phyloP scores from a whole-genome alignment of 2,113 vertebrate genomes.

The Pomatorhinus ruficollis region DNA sequence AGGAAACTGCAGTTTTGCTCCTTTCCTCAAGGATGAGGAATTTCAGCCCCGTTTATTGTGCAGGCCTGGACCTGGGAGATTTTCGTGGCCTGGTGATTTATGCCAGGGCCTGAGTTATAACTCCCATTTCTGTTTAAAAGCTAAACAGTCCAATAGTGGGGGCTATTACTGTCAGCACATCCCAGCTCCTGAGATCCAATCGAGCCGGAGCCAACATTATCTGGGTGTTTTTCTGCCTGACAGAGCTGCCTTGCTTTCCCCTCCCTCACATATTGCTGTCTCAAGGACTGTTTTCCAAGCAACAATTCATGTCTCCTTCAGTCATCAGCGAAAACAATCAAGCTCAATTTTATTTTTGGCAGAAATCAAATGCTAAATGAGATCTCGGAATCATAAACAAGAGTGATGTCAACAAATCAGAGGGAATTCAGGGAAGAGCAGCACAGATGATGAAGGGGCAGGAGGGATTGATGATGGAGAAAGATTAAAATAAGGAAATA shows the following conservation, averaged over 20 bases:
- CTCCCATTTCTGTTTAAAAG: conserved; percentile 60
- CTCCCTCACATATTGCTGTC: conserved; percentile 18
- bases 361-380: conserved; percentile 68
- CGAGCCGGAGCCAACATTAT: background rate
- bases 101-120: conserved; percentile 11
- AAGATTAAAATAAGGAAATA: conserved; percentile 50
- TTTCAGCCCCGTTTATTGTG: background rate
- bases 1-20: background rate
- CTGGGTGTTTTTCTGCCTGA: conserved; percentile 35
- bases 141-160: conserved; percentile 47
- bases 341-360: conserved; percentile 51
- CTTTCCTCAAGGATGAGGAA: background rate
- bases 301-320: conserved; percentile 50
- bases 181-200: conserved; percentile 27
- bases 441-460: conserved; percentile 23
- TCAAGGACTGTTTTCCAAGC: conserved; percentile 61
- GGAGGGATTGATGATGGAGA: conserved; percentile 15
- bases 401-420: conserved; percentile 45
- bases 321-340: conserved; percentile 67
- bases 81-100: conserved; percentile 36
- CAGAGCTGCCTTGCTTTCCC: conserved; percentile 25
- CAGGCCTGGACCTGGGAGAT: background rate
- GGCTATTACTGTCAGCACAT: conserved; percentile 58
- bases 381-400: conserved; percentile 58
- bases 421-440: background rate